phyloP scores from a whole-genome alignment of 2,113 vertebrate genomes.

The Silurus meridionalis region DNA sequence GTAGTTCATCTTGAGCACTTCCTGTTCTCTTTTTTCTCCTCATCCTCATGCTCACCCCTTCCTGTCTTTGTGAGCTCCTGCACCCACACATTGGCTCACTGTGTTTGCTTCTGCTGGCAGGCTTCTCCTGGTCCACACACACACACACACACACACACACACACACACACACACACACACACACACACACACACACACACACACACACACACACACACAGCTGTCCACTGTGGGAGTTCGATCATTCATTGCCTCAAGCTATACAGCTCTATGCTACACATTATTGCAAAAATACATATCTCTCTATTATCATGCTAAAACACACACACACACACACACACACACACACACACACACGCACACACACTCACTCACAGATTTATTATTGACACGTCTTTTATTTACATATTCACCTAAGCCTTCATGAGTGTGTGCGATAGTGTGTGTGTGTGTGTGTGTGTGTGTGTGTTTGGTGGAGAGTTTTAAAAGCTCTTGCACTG shows the following conservation, averaged over 20 bases:
- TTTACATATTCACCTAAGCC: neutral
- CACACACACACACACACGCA: slow-evolving; percentile 1
- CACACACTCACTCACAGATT: neutral
- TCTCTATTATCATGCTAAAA: neutral
- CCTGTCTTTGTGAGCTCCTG: neutral
- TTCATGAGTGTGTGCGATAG: neutral
- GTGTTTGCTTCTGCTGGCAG: slow-evolving; percentile 1
- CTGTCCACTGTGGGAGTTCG: neutral
- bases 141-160: slow-evolving; percentile 10
- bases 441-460: neutral
- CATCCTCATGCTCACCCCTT: neutral
- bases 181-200: slow-evolving; percentile 10
- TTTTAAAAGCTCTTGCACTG: neutral
- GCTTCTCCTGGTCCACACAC: neutral
- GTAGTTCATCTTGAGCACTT: neutral
- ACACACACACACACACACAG: slow-evolving; percentile 16
- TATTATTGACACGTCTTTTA: neutral
- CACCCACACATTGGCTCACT: neutral
- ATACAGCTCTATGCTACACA: neutral
- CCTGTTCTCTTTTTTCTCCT: neutral
- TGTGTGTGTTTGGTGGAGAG: neutral
- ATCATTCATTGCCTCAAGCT: slow-evolving; percentile 15
- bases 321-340: slow-evolving; percentile 7
- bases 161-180: slow-evolving; percentile 17
- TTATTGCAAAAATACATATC: neutral